A percentile compares a stretch with the other conserved stretches of the same genome.
phyloP scores from a whole-genome alignment of 2,113 vertebrate genomes.

The Conger conger region DNA sequence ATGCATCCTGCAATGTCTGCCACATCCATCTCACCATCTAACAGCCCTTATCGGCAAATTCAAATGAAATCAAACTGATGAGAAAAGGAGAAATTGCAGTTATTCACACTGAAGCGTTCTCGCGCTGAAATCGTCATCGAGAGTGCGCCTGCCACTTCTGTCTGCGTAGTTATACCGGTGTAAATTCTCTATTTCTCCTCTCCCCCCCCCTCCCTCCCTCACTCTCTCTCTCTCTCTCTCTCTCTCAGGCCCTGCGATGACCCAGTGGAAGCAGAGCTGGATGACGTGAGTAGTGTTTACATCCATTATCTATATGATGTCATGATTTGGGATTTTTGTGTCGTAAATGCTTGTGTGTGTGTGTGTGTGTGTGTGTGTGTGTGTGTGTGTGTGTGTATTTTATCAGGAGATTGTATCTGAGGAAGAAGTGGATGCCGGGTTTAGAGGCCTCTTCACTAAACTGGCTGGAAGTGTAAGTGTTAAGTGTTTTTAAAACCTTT shows the following conservation, averaged over 20 bases:
- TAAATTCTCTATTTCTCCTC: no score
- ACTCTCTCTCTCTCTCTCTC: no score
- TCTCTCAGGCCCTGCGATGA: constrained; percentile 68
- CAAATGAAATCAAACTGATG: no score
- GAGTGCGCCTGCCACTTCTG: no score
- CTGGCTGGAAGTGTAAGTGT: constrained; percentile 73
- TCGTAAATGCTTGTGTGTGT: background rate
- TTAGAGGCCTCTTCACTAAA: constrained; percentile 75
- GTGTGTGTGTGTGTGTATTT: background rate
- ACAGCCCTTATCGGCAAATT: no score
- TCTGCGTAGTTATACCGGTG: no score
- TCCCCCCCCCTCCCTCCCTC: no score
- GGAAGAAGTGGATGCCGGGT: constrained; percentile 60
- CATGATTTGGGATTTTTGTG: background rate
- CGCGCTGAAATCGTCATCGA: no score
- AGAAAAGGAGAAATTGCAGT: no score
- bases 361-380: background rate
- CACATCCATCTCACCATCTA: no score
- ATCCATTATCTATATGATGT: background rate
- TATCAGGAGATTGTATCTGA: constrained; percentile 71
- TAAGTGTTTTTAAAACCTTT: background rate
- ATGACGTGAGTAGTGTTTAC: constrained; percentile 55
- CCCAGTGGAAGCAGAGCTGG: constrained; percentile 60
- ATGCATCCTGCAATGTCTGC: no score
- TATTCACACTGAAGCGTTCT: no score